phyloP scores from a whole-genome alignment of 2,113 vertebrate species.

The Anguilla rostrata region DNA sequence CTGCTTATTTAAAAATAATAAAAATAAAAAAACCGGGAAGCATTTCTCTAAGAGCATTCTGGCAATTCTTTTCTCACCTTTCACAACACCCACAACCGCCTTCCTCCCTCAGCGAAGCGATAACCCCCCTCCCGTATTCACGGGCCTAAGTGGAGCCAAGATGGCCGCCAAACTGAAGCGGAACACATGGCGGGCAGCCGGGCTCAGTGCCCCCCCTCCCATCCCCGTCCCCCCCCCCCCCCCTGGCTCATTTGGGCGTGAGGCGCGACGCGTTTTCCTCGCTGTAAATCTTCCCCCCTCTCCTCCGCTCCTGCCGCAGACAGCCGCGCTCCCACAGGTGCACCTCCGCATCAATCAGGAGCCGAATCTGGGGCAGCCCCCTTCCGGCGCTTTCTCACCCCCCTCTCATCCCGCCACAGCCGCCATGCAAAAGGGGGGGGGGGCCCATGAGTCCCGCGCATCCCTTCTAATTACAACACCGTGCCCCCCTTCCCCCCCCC shows the following conservation, averaged over 20 bases:
- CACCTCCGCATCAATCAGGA: constrained; percentile 39
- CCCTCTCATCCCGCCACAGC: neutral
- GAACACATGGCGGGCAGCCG: neutral
- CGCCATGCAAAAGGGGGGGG: neutral
- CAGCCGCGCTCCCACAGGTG: constrained; percentile 43
- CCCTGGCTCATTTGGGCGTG: neutral
- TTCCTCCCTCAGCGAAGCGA: constrained; percentile 10
- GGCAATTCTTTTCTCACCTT: constrained; percentile 40
- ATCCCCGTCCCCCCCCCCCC: too few species aligned
- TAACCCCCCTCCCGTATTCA: neutral
- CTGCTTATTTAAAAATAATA: constrained; percentile 20
- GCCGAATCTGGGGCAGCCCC: constrained; percentile 42
- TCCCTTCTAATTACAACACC: constrained; percentile 5
- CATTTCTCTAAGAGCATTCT: constrained; percentile 38
- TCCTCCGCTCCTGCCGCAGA: constrained; percentile 27
- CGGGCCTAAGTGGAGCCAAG: neutral
- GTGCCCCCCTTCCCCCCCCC: neutral
- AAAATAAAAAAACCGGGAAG: constrained; percentile 22
- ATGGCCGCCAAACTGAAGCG: neutral
- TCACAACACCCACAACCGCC: constrained; percentile 33
- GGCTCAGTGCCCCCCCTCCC: too few species aligned
- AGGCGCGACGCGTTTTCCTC: neutral
- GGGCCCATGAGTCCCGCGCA: neutral
- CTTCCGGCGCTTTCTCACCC: constrained; percentile 49
- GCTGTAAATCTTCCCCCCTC: constrained; percentile 31